Percentiles rank a stretch among this genome's conserved stretches.
phyloP scores from a whole-genome alignment of 2,113 vertebrate species.

The Sciurus niger region DNA sequence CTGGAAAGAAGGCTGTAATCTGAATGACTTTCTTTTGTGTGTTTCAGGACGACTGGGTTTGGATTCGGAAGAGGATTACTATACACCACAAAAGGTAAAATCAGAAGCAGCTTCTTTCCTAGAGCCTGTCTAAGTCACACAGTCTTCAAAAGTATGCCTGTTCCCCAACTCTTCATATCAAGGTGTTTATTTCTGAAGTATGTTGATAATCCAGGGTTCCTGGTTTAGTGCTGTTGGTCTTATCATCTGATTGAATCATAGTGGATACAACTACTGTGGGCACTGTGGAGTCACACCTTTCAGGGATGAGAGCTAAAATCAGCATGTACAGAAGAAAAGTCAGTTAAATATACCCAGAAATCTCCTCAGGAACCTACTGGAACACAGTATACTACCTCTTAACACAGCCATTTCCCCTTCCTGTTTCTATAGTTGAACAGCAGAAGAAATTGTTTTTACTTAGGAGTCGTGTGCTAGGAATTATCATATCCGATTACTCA shows the following conservation, averaged over 20 bases:
- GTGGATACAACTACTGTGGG: not conserved
- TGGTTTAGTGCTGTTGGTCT: conserved; percentile 39
- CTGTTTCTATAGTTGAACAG: not conserved
- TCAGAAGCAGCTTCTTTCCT: conserved; percentile 34
- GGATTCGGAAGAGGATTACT: conserved; percentile 97
- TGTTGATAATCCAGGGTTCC: conserved; percentile 30
- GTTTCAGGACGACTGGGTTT: conserved; percentile 95
- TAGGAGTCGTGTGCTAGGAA: not conserved
- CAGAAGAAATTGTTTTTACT: conserved; percentile 30
- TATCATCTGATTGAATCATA: conserved; percentile 58
- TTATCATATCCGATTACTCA: not conserved
- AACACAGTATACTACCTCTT: not conserved
- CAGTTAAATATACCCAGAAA: not conserved
- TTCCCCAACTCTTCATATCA: conserved; percentile 3
- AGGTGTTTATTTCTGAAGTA: conserved; percentile 55
- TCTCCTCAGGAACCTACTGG: not conserved
- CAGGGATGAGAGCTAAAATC: conserved; percentile 1
- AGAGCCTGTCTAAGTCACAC: not conserved
- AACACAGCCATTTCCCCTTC: not conserved
- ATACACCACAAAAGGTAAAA: conserved; percentile 95
- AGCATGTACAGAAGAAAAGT: conserved; percentile 1
- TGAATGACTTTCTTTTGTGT: conserved; percentile 58
- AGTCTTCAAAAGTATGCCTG: not conserved
- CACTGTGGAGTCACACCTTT: conserved; percentile 38
- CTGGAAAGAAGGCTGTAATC: not conserved